Base-by-base conservation (phyloP, 1,140 invertebrate genomes). In the Cydia pomonella region DNA sequence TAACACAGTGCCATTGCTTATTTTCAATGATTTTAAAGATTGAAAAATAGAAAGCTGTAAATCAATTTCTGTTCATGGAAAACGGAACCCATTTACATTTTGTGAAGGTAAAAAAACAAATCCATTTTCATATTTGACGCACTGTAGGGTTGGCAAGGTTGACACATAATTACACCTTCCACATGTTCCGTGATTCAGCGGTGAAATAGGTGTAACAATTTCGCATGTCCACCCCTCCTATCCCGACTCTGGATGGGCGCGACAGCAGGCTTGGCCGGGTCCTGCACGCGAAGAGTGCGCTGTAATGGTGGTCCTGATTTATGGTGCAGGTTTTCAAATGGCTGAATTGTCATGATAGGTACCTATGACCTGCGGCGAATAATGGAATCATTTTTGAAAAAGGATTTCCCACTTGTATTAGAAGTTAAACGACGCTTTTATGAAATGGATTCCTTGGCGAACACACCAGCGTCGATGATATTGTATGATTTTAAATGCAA, bases 221-320 rank as follows among this genome's bases (percentile, higher is more conserved):
- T 79, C 74, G 76, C 80, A 78, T 75, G 77, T 77, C 69, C 50
- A 62, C 74, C 63, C 41, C 73, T 76, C 76, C 75, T 75, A 75
- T 74, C 64, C 73, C 73, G 73, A 77, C 2, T 27, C 69, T 76
- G 33, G 33, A 9, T 38, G 80, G 83, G 81, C 75, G 83, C 78
- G 80, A 72, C 77, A 73, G 74, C 72, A 83, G 83, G 81, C 80
- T 82, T 77, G 83, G 80, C 78, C 69, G 75, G 64, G 13, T 62
- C 21, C 72, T 53, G 73, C 83, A 83, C 83, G 83, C 82, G 74
- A 84, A 74, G 73, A 62, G 64, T 69, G 13, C 63, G 21, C 62
- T 7, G 63, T 66, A 66, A 66, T 66, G 27, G 63, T n/a, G 29
- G n/a, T 38, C 7, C 29, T 69, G 29, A 69, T 69, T 69, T 69